Base-by-base conservation (phyloP, 1,140 invertebrate species). In the Scaptomyza graminum region DNA sequence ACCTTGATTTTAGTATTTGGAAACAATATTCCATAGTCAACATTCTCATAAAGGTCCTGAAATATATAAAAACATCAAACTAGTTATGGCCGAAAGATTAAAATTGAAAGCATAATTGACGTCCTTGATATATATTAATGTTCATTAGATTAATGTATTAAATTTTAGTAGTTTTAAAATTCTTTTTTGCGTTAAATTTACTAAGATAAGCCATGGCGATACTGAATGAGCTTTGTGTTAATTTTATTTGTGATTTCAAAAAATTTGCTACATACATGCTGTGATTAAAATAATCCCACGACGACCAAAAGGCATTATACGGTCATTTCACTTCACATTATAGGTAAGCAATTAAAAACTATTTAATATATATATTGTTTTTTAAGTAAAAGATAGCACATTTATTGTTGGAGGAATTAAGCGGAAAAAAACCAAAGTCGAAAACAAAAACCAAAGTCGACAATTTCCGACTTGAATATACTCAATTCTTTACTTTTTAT, bases 1-100 rank as follows among this genome's bases (percentile, higher is more conserved):
- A 98, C 96, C 93, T 96, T 97, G 77, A 99, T 96, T 91, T 96
- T 96, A 15, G 97, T 97, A 88, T 95, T 95, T 0, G 97, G 96
- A 22, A 94, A 95, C 39, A 97, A 92, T 56, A 96, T 94, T 47
- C 96, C 97, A 79, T 97, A 97, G 80, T 96, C 95, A 3, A 96
- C 95, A 74, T 97, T 95, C 92, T 97, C 96, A 91, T 97, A 98
- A 18, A 97, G 92, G 92, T 97, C 96, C 96, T 97, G 88, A 12
- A 66, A 92, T 34, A 61, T 55, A 72, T 70, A 65, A 62, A 64
- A 76, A 4, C 37, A 41, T n/a, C 5, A 41, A 41, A 4, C 11
- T 41, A n/a, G 5, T 4, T 41, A n/a, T 41, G 37, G 5, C 12
- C 12, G 12, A 41, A 41, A 41, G 37, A n/a, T n/a, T 41, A n/a